phyloP scores from a whole-genome alignment of 2,113 vertebrate species.

The Austrofundulus limnaeus region DNA sequence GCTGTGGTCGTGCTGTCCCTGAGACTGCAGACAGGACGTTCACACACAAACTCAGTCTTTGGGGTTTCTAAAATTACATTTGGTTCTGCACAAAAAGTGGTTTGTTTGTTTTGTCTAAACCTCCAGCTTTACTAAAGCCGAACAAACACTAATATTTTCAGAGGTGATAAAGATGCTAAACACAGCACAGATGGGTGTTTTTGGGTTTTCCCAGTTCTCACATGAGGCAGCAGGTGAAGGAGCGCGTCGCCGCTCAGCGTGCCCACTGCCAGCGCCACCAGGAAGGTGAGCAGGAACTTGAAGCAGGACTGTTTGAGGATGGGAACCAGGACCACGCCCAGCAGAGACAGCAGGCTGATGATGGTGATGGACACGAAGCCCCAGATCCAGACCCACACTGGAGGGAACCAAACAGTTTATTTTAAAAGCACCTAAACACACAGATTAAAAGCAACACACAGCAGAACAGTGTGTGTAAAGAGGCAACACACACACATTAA shows the following conservation, averaged over 20 bases:
- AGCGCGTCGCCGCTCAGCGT: constrained; percentile 97
- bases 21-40: constrained; percentile 78
- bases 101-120: too few species aligned
- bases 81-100: neutral
- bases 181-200: too few species aligned
- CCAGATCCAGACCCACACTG: constrained; percentile 94
- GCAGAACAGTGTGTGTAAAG: neutral
- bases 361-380: constrained; percentile 97
- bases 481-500: neutral
- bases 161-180: too few species aligned
- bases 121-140: too few species aligned
- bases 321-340: constrained; percentile 94
- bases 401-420: neutral
- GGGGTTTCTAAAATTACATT: neutral
- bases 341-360: constrained; percentile 96
- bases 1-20: constrained; percentile 87
- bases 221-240: constrained; percentile 95
- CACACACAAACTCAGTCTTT: neutral
- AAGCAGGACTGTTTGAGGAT: constrained; percentile 98
- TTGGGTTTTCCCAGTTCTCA: constrained; percentile 67
- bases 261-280: constrained; percentile 96
- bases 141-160: too few species aligned
- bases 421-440: neutral
- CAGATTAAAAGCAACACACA: neutral
- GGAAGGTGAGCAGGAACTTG: constrained; percentile 98